Conservation (phyloP, 2,888 invertebrate genomes). For the Cantharis lateralis region DNA sequence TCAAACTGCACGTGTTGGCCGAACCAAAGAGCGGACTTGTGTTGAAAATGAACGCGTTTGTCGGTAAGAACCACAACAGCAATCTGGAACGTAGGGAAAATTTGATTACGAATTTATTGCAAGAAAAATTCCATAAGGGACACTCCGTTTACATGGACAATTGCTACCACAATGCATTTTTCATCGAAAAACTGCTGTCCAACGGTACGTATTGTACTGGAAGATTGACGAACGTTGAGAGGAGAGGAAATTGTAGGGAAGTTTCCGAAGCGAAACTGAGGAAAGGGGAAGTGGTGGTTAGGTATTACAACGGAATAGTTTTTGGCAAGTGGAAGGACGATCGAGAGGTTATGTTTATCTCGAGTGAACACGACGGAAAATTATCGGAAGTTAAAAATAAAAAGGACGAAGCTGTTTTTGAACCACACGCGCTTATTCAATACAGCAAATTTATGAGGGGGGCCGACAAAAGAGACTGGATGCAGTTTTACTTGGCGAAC, state of each 20-base stretch:
- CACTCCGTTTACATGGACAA: neutral
- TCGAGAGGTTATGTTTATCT: neutral
- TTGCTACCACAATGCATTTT: neutral
- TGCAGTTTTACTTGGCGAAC: neutral
- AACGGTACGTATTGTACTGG: neutral
- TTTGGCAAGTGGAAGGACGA: neutral
- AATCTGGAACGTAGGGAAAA: neutral
- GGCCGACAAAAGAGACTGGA: neutral
- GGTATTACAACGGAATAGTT: neutral
- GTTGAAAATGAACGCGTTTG: neutral
- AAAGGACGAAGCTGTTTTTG: neutral
- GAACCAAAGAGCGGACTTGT: neutral
- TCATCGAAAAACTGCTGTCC: neutral
- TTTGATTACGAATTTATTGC: neutral
- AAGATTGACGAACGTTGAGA: neutral
- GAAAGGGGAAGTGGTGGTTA: neutral
- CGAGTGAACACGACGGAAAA: neutral
- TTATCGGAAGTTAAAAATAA: neutral
- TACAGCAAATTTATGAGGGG: neutral
- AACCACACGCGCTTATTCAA: neutral
- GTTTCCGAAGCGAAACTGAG: neutral
- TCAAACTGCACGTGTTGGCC: neutral
- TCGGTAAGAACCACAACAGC: neutral
- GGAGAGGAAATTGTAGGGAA: neutral
- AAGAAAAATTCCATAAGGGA: neutral